These are phyloP conservation scores for Laterallus jamaicensis DNA, from an alignment of 2,113 vertebrate genomes.

Conservation along the genomic window DNA sequence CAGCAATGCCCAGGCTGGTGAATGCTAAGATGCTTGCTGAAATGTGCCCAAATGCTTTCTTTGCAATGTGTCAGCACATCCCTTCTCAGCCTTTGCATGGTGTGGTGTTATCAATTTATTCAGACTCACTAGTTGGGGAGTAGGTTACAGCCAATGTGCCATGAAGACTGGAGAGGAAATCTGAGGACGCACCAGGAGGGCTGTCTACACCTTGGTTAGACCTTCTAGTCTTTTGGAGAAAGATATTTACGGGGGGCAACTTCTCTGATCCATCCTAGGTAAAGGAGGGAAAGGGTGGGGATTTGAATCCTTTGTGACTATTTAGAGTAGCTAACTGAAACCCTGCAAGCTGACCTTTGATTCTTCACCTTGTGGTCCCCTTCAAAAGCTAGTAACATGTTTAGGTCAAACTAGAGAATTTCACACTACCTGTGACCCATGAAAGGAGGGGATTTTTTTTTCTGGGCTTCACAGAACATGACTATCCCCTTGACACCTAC, in stretches of 20 bases:
- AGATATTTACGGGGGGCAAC: background rate
- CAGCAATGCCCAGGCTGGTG: background rate
- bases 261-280: background rate
- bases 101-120: background rate
- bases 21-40: background rate
- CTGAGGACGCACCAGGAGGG: background rate
- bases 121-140: background rate
- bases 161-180: background rate
- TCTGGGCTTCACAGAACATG: background rate
- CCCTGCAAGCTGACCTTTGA: background rate
- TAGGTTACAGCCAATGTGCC: accelerated
- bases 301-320: background rate
- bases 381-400: background rate
- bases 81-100: background rate
- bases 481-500: constrained; percentile 25
- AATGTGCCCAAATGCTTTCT: background rate
- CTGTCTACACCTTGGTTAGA: background rate
- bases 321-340: background rate
- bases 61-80: background rate
- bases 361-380: background rate
- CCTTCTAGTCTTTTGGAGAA: background rate
- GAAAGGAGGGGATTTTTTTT: background rate
- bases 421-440: background rate
- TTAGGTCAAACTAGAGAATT: background rate
- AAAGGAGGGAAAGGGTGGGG: background rate